Evolutionary conservation across 2,797 vertebrate genomes (phyloP), one percentile per base, ranked within the genome.

Genomic region (Sebastolobus alascanus): DNA sequence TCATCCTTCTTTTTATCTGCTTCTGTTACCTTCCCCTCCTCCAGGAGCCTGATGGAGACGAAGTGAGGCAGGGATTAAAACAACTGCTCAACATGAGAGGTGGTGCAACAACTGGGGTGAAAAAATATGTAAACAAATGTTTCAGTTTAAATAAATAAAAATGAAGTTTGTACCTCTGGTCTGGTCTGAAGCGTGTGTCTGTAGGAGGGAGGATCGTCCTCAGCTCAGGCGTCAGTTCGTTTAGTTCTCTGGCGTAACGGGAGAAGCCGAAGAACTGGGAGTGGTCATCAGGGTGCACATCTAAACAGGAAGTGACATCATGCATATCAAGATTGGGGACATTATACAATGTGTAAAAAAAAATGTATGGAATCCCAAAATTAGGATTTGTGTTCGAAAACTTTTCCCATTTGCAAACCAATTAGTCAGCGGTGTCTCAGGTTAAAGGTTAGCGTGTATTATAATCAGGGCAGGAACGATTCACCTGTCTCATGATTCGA

Each of bases 201-300:
- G 97, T 97, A 38, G 96, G 96, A 1, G 98, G 97, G 33, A 99
- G 95, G 1, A 96, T 80, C 0, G 87, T 61, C 6, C 89, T 92
- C 38, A 98, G 94, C 22, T 97, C 96, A 0, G 96, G 86, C 0
- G 95, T 97, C n/a, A 98, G 93, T 85, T 99, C 97, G 2, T 99
- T 99, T 16, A 97, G 94, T 90, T 98, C 97, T 91, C 97, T 91
- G 72, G 97, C 97, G 1, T 97, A 97, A 59, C 86, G 94, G 0
- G 97, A 97, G 92, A 99, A 98, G 71, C 97, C 98, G 5, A 96
- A 99, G 88, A 89, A 97, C 84, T 95, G 86, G 70, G 91, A 89
- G 16, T 96, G 69, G 79, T 98, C 95, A 0, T 93, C 96, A 35
- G 97, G 97, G 92, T 97, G 97, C n/a, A 94, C 85, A 63, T 96